Evolutionary conservation across 2,113 vertebrate species (phyloP).

Genomic region (Muntiacus muntjak): DNA sequence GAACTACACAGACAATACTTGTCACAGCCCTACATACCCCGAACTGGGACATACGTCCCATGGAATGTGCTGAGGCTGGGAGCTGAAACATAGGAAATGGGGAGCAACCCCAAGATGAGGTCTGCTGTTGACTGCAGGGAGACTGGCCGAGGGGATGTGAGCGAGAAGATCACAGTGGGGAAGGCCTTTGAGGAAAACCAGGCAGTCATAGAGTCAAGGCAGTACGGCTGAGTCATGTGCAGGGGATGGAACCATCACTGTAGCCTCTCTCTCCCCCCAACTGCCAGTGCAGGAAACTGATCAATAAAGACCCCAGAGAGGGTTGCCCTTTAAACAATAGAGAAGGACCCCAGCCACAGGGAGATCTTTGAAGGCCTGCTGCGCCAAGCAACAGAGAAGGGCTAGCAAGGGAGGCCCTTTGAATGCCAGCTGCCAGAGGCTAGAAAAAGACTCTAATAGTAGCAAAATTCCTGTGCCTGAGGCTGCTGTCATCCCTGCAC

Average conservation of each 20-base stretch:
- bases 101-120: background rate
- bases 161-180: background rate
- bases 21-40: background rate
- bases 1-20: background rate
- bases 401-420: background rate
- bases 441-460: background rate
- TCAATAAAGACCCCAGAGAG: background rate
- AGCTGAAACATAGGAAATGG: background rate
- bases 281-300: background rate
- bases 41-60: background rate
- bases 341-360: background rate
- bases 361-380: background rate
- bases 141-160: background rate
- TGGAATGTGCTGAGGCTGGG: background rate
- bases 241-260: background rate
- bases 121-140: background rate
- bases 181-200: background rate
- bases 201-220: background rate
- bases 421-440: background rate
- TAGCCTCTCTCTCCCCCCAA: background rate
- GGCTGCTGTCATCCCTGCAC: background rate
- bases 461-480: background rate
- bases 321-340: background rate
- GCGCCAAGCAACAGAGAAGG: accelerated
- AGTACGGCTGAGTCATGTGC: background rate